Evolutionary conservation across 2,888 invertebrate species (phyloP), one percentile per base, ranked within the genome.

Genomic region (Cephus runcator): DNA sequence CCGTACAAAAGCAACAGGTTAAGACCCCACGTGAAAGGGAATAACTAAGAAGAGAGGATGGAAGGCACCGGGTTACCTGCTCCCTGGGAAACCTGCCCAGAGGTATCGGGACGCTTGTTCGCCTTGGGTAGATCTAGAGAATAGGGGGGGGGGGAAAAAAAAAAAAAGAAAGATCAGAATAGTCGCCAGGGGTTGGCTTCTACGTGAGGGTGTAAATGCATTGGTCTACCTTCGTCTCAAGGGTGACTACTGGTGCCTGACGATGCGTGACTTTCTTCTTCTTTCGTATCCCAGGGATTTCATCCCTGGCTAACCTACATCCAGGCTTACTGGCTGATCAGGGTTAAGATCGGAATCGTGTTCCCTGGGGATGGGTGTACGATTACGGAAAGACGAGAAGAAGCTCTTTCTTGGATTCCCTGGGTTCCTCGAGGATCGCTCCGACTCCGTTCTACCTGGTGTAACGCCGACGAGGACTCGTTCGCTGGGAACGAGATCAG

Each of bases 1-100:
- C 71, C 31, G 12, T 71, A 71, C 71, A 71, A 71, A 71, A 71
- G 71, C 31, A 71, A 34, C 71, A 71, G 71, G 71, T 71, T 23
- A 71, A 71, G 34, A 71, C 31, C 33, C 71, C 71, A 31, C 71
- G 33, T 34, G 71, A 71, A 33, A 71, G 71, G 34, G 34, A 71
- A 30, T 34, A 34, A 71, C 12, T 15, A 12, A 34, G 71, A 34
- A 71, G 71, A 71, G 15, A 71, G 31, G 15, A 71, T 12, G 31
- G 34, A n/a, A 34, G 71, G 34, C 71, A 31, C 71, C 71, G 15
- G 71, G 71, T 34, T 71, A 71, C 71, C 31, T 71, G 31, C 71
- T 31, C 31, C 34, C 56, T 56, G 56, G 56, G 56, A 56, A 56
- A 56, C 56, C 56, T 56, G 56, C 23, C 56, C 23, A 9, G 56